Conservation (phyloP, 2,888 invertebrate species). For the Limnephilus rhombicus region DNA sequence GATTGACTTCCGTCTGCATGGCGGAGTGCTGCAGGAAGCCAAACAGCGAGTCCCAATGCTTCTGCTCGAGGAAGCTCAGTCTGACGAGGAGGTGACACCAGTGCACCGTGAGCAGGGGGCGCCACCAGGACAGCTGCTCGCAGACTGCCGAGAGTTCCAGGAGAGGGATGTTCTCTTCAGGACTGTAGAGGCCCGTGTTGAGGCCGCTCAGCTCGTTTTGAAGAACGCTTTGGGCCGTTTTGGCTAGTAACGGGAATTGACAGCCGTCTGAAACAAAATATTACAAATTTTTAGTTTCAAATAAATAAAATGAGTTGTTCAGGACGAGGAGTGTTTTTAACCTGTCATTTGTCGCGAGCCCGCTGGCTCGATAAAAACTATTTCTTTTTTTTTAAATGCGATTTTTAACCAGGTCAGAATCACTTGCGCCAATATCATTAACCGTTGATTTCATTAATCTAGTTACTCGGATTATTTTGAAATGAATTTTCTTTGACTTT, state of each 20-base stretch:
- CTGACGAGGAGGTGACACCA: slow-evolving; percentile 89
- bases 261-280: slow-evolving; percentile 73
- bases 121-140: slow-evolving; percentile 75
- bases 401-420: too few species aligned
- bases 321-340: not conserved
- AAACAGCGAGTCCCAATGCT: slow-evolving; percentile 83
- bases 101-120: slow-evolving; percentile 84
- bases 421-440: too few species aligned
- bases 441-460: too few species aligned
- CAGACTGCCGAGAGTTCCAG: slow-evolving; percentile 79
- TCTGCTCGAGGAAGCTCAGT: slow-evolving; percentile 83
- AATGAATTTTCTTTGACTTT: too few species aligned
- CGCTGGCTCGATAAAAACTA: too few species aligned
- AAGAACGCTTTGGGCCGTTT: slow-evolving; percentile 74
- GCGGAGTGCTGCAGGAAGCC: slow-evolving; percentile 73
- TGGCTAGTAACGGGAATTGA: slow-evolving; percentile 74
- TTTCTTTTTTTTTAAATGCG: too few species aligned
- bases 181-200: slow-evolving; percentile 75
- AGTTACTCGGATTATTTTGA: too few species aligned
- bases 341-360: too few species aligned
- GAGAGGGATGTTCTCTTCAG: slow-evolving; percentile 77
- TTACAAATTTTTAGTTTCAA: not conserved
- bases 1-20: slow-evolving; percentile 71
- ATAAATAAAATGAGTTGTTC: not conserved
- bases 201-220: slow-evolving; percentile 76